A percentile compares a stretch with the other conserved stretches of the same genome.
Conservation (phyloP, 2,797 vertebrate genomes). For the Mionectes olivaceus region DNA sequence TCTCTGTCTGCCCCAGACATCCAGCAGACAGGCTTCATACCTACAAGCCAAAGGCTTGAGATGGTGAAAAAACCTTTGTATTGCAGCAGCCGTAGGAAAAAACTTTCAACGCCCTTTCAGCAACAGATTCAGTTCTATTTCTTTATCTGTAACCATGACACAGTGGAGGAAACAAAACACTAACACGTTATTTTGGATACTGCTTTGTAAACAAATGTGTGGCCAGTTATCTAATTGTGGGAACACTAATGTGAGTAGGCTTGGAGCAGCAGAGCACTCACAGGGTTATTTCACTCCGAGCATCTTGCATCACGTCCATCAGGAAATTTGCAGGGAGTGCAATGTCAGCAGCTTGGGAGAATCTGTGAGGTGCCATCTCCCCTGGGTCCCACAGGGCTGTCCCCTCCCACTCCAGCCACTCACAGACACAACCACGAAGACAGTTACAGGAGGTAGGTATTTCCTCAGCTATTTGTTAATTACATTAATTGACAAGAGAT, state of each 20-base stretch:
- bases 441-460: not conserved
- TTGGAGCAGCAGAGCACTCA: not conserved
- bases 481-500: not conserved
- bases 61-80: not conserved
- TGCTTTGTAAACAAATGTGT: not conserved
- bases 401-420: not conserved
- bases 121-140: not conserved
- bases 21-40: not conserved
- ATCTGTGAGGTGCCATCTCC: not conserved
- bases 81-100: not conserved
- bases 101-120: not conserved
- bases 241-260: not conserved
- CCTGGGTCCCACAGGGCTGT: not conserved
- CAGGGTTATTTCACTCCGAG: not conserved
- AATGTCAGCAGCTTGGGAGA: not conserved
- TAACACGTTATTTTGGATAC: slow-evolving; percentile 14
- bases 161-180: slow-evolving; percentile 1
- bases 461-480: not conserved
- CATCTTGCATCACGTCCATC: slow-evolving; percentile 4
- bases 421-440: not conserved
- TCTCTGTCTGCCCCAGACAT: not conserved
- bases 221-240: not conserved
- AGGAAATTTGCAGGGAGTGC: not conserved
- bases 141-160: not conserved
- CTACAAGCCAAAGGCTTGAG: not conserved